These are phyloP conservation scores for Girardinus metallicus DNA, from an alignment of 2,797 vertebrate genomes.

Conservation along the genomic window DNA sequence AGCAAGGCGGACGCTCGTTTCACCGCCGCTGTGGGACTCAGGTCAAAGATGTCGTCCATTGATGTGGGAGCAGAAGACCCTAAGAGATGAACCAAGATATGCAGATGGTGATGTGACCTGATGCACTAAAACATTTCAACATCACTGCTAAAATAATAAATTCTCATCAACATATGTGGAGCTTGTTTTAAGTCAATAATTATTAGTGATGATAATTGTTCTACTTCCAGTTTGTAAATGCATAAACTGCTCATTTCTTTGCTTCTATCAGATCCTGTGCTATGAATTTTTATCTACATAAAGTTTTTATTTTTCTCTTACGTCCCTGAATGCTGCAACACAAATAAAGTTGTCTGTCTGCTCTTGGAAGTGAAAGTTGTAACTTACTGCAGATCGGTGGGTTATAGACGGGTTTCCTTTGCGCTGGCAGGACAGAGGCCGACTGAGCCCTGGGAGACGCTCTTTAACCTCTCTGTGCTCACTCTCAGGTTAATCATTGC, in stretches of 20 bases:
- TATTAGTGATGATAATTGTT: too few relatives aligned
- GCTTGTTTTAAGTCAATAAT: too few relatives aligned
- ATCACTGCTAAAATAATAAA: too few relatives aligned
- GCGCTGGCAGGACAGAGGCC: not conserved
- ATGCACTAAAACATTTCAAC: too few relatives aligned
- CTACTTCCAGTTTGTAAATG: not conserved
- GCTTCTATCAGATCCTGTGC: too few relatives aligned
- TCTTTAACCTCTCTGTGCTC: slow-evolving; percentile 37
- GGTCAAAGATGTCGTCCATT: slow-evolving; percentile 55
- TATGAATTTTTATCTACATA: not conserved
- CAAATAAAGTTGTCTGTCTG: not conserved
- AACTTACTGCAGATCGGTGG: slow-evolving; percentile 33
- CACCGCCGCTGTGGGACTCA: slow-evolving; percentile 71
- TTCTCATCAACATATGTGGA: too few relatives aligned
- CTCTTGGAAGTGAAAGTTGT: not conserved
- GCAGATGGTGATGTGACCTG: too few relatives aligned
- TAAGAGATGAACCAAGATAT: not conserved
- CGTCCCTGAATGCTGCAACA: not conserved
- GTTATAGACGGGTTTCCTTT: slow-evolving; percentile 8
- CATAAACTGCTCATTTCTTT: not conserved
- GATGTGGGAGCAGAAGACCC: not conserved
- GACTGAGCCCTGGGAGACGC: slow-evolving; percentile 1
- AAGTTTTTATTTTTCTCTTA: not conserved
- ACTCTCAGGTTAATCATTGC: slow-evolving; percentile 54
- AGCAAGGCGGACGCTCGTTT: slow-evolving; percentile 72